These are phyloP conservation scores for Argyrosomus regius DNA, from an alignment of 2,797 vertebrate species.

Conservation along the genomic window DNA sequence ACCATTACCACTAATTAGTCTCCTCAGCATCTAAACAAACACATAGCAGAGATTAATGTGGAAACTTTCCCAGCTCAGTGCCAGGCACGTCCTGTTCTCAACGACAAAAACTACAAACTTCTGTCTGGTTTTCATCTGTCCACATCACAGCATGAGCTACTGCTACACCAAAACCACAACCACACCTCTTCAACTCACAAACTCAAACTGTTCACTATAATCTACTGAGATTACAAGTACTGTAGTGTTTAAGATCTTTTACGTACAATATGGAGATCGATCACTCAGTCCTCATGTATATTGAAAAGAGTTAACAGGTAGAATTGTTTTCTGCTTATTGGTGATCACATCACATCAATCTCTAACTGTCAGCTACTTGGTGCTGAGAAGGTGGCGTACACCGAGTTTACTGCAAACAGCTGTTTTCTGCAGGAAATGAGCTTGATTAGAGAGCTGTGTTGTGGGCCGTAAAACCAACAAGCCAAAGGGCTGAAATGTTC, in stretches of 20 bases:
- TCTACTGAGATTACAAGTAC: too few species aligned
- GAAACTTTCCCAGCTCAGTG: constrained; percentile 9
- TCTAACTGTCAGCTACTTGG: too few species aligned
- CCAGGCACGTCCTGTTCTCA: background rate
- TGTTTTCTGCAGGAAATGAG: too few species aligned
- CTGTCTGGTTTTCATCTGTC: background rate
- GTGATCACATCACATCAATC: too few species aligned
- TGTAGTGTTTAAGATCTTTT: too few species aligned
- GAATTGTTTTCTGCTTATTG: too few species aligned
- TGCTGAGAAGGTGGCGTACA: too few species aligned
- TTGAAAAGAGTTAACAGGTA: too few species aligned
- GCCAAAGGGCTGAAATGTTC: background rate
- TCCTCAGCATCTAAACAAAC: constrained; percentile 45
- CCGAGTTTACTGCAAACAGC: too few species aligned
- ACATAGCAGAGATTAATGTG: constrained; percentile 3
- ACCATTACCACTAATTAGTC: constrained; percentile 37
- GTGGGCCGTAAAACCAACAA: background rate
- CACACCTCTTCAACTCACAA: background rate
- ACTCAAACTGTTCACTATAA: background rate
- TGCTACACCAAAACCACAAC: background rate
- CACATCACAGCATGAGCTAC: background rate
- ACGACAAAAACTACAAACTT: background rate
- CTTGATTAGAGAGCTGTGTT: too few species aligned
- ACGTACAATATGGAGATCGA: too few species aligned
- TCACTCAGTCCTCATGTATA: too few species aligned